phyloP scores from a whole-genome alignment of 2,113 vertebrate species.

The Rhynchomys soricoides region DNA sequence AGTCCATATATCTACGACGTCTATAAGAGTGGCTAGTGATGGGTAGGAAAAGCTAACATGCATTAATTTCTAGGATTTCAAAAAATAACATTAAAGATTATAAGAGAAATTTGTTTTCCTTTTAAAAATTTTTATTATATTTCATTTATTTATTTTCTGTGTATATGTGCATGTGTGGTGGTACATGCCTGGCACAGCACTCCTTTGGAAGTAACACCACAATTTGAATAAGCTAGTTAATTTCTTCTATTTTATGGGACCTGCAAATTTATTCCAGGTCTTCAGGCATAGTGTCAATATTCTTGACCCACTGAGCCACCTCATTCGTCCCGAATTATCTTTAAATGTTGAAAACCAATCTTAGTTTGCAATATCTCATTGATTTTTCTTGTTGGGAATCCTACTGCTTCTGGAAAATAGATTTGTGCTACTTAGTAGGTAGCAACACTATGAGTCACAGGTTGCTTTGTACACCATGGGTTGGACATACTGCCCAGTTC shows the following conservation, averaged over 20 bases:
- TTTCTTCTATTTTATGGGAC: not conserved
- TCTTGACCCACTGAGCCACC: not conserved
- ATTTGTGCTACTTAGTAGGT: not conserved
- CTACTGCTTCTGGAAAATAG: not conserved
- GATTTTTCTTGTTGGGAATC: not conserved
- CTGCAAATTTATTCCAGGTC: not conserved
- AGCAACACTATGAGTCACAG: no score
- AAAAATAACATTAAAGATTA: not conserved
- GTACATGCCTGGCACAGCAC: no score
- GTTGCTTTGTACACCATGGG: accelerated
- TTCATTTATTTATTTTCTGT: not conserved
- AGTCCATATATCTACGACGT: not conserved
- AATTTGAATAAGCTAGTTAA: not conserved
- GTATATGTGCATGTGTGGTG: not conserved
- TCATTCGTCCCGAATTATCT: not conserved
- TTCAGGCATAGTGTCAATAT: no score
- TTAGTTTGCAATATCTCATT: not conserved
- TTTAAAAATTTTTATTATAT: not conserved
- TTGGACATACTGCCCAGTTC: not conserved
- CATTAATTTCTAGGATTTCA: not conserved
- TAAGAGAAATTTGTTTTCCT: not conserved
- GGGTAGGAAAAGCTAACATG: not conserved
- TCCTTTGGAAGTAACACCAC: not conserved
- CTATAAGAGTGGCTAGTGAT: not conserved
- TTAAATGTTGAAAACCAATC: not conserved